Evolutionary conservation across 2,888 invertebrate genomes (phyloP), one percentile per base, ranked within the genome.

Genomic region (Liodrosophila aerea): DNA sequence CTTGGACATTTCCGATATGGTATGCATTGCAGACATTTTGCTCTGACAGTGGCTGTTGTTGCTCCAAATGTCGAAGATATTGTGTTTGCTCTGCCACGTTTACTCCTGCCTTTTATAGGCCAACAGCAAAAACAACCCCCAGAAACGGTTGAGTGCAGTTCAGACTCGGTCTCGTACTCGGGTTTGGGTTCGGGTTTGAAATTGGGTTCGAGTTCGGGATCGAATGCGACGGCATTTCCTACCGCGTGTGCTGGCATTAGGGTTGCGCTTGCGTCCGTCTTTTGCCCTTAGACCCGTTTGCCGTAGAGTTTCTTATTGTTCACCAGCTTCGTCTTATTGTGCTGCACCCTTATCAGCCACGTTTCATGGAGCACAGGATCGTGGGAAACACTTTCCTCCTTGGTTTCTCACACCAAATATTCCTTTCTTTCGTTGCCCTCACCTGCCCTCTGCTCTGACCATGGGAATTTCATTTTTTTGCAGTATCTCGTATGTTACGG

Each of bases 1-100:
- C 90, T 97, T 94, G 85, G 96, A 96, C 91, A 97, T 89, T 81
- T 90, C 89, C 59, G 88, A 87, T 52, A 88, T n/a, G n/a, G n/a
- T 62, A 85, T 88, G 88, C 53, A 84, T 61, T 41, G 77, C 69
- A 30, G 88, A 86, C 88, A 88, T 88, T 63, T 36, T 44, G 43
- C 43, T 43, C 67, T 64, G 68, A 65, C 5, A 22, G 22, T 22
- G 5, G 81, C 64, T 82, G 76, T 81, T 74, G 65, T 69, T 84
- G 73, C 77, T 68, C 65, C 52, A 73, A 76, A 71, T 58, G 73
- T 58, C 61, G 47, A 70, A 83, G 72, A 75, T 69, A 82, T 76
- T 88, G 72, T 88, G 88, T 66, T 50, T 61, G 66, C 47, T 12
- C 18, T 47, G 31, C 31, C 54, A 44, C 52, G 31, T 36, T 30